Conservation (phyloP, 30 jellyfish, hydroid and myxozoan species). For the Cassiopea andromeda region DNA sequence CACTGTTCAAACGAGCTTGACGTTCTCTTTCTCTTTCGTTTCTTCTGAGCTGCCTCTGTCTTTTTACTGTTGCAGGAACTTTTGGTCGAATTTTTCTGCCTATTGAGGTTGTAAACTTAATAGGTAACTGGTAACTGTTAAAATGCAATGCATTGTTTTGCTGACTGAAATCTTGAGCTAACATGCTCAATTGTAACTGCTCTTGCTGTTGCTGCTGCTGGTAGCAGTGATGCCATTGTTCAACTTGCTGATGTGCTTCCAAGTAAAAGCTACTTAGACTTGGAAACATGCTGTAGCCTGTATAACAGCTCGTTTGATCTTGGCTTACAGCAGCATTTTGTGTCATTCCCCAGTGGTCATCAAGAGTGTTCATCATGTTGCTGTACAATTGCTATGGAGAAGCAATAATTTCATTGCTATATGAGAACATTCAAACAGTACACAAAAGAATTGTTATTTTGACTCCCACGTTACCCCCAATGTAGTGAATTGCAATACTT, state of each 20-base stretch:
- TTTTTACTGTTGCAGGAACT: conserved; percentile 54
- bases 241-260: conserved; percentile 27
- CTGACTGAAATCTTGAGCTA: conserved; percentile 5
- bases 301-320: conserved; percentile 6
- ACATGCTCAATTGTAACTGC: conserved; percentile 11
- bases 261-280: conserved; percentile 32
- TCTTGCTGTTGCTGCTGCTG: neutral
- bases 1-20: conserved; percentile 94
- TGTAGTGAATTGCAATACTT: no score
- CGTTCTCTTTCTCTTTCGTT: conserved; percentile 99
- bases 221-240: conserved; percentile 1
- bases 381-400: neutral
- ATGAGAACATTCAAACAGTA: neutral
- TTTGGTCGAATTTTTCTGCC: conserved; percentile 17
- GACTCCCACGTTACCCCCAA: no score
- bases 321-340: neutral
- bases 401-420: neutral
- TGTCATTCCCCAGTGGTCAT: conserved; percentile 33
- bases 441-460: no score
- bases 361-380: conserved; percentile 50
- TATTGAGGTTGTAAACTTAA: conserved; percentile 22
- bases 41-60: conserved; percentile 94
- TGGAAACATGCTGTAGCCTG: conserved; percentile 8
- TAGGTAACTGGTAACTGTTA: conserved; percentile 25
- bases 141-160: neutral